A percentile compares a stretch with the other conserved stretches of the same genome.
These are phyloP conservation scores for Sitta europaea DNA, from an alignment of 2,113 vertebrate genomes.

Conservation along the genomic window DNA sequence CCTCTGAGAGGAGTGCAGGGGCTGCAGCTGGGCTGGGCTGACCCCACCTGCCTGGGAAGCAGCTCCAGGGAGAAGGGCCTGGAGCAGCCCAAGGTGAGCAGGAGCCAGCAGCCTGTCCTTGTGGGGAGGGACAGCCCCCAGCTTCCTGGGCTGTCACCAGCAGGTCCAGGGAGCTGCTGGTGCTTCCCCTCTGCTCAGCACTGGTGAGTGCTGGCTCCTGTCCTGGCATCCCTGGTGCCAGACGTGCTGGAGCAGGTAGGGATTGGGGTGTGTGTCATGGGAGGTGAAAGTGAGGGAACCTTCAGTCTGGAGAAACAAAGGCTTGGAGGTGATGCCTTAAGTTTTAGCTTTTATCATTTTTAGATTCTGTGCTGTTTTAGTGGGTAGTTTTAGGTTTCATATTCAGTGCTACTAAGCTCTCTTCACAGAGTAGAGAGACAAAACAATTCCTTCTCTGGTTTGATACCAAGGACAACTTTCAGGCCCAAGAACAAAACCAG, in stretches of 20 bases:
- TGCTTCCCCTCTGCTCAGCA: neutral
- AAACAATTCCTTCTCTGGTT: too few relatives aligned
- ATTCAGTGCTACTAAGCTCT: too few relatives aligned
- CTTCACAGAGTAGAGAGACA: too few relatives aligned
- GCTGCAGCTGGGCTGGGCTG: neutral
- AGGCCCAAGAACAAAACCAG: too few relatives aligned
- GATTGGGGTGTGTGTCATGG: rapidly evolving
- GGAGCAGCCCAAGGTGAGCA: neutral
- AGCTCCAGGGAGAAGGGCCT: neutral
- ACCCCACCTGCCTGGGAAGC: neutral
- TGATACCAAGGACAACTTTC: too few relatives aligned
- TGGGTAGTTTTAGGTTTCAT: too few relatives aligned
- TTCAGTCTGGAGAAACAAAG: neutral
- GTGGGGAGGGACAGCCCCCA: neutral
- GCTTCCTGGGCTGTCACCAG: neutral
- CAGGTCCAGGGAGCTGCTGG: rapidly evolving
- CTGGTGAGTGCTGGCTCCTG: neutral
- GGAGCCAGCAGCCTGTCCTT: neutral
- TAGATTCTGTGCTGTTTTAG: too few relatives aligned
- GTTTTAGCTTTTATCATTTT: too few relatives aligned
- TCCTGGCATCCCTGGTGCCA: neutral
- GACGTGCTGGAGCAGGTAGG: neutral
- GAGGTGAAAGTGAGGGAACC: neutral
- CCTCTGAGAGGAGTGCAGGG: neutral
- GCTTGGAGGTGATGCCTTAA: too few relatives aligned